Conservation (phyloP, 2,888 invertebrate species). For the Athalia cordata region DNA sequence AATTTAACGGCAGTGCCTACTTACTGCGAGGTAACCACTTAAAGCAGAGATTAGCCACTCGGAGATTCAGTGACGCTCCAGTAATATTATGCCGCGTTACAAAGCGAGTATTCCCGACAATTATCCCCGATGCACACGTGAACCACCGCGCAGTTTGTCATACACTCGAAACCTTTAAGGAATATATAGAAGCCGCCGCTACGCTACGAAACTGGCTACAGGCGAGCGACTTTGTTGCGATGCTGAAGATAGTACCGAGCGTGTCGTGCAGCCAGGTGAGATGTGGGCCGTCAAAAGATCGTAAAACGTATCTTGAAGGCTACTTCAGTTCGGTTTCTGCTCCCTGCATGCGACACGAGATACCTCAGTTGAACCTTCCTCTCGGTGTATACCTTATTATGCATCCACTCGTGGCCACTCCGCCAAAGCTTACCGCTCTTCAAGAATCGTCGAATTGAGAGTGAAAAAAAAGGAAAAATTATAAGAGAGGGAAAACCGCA, state of each 20-base stretch:
- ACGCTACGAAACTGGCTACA: conserved; percentile 56
- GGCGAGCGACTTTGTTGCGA: conserved; percentile 67
- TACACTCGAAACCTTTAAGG: background rate
- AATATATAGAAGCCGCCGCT: background rate
- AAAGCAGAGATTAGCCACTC: conserved; percentile 8
- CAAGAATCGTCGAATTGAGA: too few species aligned
- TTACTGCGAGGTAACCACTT: background rate
- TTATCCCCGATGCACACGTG: background rate
- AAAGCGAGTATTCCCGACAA: background rate
- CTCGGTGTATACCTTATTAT: too few species aligned
- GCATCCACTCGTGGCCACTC: too few species aligned
- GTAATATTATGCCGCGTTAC: background rate
- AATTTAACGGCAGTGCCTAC: background rate
- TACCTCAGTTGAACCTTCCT: too few species aligned
- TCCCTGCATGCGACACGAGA: too few species aligned
- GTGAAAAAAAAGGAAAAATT: too few species aligned
- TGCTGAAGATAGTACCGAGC: conserved; percentile 60
- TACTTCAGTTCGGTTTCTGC: background rate
- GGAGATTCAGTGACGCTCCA: background rate
- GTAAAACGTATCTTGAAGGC: conserved; percentile 51
- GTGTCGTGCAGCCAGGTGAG: conserved; percentile 67
- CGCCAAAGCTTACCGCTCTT: too few species aligned
- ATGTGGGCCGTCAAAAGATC: conserved; percentile 70
- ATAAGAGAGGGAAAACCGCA: too few species aligned
- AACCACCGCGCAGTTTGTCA: conserved; percentile 35